These are phyloP conservation scores for Aporrectodea caliginosa DNA, from an alignment of 1,140 invertebrate genomes.

Conservation along the genomic window DNA sequence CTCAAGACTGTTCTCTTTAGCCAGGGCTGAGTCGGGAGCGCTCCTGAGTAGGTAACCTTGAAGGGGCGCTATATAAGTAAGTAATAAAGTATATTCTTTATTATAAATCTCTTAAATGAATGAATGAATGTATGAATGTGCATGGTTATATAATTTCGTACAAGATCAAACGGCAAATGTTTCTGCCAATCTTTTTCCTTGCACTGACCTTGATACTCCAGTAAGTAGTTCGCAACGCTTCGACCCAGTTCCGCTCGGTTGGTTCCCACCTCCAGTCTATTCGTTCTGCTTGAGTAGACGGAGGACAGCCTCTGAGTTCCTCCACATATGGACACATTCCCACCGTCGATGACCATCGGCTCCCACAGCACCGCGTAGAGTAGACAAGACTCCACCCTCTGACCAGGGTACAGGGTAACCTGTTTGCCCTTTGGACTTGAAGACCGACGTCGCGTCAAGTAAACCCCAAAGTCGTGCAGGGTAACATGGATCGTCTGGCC, in stretches of 20 bases:
- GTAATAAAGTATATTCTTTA: no score
- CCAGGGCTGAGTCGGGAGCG: no score
- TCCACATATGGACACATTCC: neutral
- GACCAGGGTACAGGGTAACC: no score
- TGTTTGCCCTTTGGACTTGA: neutral
- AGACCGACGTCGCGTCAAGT: neutral
- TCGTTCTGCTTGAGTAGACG: slow-evolving; percentile 1
- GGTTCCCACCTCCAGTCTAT: neutral
- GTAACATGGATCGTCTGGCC: neutral
- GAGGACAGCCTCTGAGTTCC: neutral
- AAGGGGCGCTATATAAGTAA: no score
- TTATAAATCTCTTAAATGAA: no score
- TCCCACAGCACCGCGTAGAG: neutral
- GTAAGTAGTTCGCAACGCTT: neutral
- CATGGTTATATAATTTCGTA: no score
- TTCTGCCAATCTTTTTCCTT: no score
- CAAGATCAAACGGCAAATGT: no score
- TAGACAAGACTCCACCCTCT: neutral
- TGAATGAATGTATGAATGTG: no score
- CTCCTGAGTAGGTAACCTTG: no score
- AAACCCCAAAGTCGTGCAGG: neutral
- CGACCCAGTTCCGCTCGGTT: neutral
- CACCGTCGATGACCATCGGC: neutral
- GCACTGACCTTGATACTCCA: neutral
- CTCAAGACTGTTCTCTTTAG: no score